A percentile compares a stretch with the other conserved stretches of the same genome.
Evolutionary conservation across 2,797 vertebrate genomes (phyloP).

Genomic region (Furcifer pardalis): DNA sequence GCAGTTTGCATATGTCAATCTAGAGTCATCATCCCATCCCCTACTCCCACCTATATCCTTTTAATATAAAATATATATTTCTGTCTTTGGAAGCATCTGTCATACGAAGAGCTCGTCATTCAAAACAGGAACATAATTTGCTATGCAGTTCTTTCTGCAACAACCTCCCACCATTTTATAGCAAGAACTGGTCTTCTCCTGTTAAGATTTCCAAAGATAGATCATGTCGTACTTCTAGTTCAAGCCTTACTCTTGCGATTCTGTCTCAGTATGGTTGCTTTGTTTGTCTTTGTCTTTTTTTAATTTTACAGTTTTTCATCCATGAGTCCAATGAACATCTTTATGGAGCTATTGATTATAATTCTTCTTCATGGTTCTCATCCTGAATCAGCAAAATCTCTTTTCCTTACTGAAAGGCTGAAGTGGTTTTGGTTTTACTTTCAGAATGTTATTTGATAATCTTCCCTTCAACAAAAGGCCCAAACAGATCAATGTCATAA

Average conservation of each 20-base stretch:
- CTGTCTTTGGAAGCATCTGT: background rate
- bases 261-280: background rate
- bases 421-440: slow-evolving; percentile 1
- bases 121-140: slow-evolving; percentile 13
- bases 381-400: slow-evolving; percentile 21
- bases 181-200: background rate
- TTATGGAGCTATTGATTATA: background rate
- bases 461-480: background rate
- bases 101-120: background rate
- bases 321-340: background rate
- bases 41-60: background rate
- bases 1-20: background rate
- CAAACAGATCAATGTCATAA: slow-evolving; percentile 4
- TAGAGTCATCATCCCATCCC: background rate
- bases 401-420: background rate
- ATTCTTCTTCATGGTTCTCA: slow-evolving; percentile 7
- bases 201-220: slow-evolving; percentile 24
- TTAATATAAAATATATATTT: background rate
- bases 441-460: background rate
- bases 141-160: slow-evolving; percentile 32
- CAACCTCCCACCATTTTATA: background rate
- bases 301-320: background rate
- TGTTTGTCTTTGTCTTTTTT: background rate
- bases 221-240: background rate
- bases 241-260: background rate